Conservation (phyloP, 2,888 invertebrate species). For the Lamellibrachia satsuma region DNA sequence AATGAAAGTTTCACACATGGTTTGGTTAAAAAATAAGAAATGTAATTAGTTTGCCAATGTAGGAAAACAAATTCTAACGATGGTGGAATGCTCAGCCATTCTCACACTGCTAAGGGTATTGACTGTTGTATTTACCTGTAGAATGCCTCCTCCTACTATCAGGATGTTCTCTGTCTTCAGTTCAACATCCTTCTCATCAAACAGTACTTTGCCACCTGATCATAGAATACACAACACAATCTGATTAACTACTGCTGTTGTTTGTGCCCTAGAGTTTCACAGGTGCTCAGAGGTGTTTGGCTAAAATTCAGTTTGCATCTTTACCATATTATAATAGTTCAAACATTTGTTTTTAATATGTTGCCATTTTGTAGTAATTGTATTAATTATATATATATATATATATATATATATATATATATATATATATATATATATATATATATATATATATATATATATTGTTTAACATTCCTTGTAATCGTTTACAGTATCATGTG, state of each 20-base stretch:
- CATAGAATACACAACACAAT: background rate
- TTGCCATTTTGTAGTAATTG: background rate
- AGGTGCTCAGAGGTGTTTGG: background rate
- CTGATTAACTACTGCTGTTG: background rate
- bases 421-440: background rate
- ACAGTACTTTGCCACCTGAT: constrained; percentile 56
- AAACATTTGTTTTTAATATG: background rate
- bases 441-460: too few species aligned
- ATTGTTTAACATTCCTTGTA: too few species aligned
- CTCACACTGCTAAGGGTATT: background rate
- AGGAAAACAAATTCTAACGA: background rate
- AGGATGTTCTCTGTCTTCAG: constrained; percentile 60
- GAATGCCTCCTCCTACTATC: constrained; percentile 57
- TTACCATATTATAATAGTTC: too few species aligned
- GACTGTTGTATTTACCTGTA: constrained; percentile 49
- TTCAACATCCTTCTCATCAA: constrained; percentile 59
- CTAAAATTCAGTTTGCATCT: background rate
- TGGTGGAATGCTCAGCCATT: background rate
- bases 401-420: background rate
- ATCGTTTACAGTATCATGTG: too few species aligned
- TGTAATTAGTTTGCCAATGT: background rate
- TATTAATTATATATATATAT: background rate
- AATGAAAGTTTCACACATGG: background rate
- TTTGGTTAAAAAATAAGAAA: background rate
- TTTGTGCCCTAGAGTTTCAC: background rate